Conservation (phyloP, 2,113 vertebrate genomes). For the Hypomesus transpacificus region DNA sequence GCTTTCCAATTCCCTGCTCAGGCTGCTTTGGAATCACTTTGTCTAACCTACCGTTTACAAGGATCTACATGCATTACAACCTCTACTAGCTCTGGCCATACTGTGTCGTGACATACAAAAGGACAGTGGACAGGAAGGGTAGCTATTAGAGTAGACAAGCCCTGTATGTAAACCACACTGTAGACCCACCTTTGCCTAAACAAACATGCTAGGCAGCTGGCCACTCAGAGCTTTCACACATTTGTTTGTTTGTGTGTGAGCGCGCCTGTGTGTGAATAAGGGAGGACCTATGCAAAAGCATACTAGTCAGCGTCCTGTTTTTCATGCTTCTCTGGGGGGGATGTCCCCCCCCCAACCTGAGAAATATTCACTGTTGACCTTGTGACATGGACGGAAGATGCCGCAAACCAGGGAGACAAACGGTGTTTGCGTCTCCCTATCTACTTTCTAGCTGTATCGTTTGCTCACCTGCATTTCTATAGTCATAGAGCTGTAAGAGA, state of each 20-base stretch:
- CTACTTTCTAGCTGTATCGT: constrained; percentile 11
- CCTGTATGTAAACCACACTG: constrained; percentile 53
- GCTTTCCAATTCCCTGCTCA: no score
- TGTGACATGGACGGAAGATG: constrained; percentile 20
- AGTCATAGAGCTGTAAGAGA: no score
- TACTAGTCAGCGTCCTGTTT: constrained; percentile 31
- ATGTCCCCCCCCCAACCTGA: constrained; percentile 26
- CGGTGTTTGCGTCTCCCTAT: no score
- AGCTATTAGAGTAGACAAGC: constrained; percentile 33
- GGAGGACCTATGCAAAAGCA: constrained; percentile 64
- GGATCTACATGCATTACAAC: no score
- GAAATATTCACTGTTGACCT: constrained; percentile 39
- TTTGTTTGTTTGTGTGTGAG: constrained; percentile 7
- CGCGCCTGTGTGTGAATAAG: constrained; percentile 30
- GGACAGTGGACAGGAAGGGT: no score
- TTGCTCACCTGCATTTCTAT: constrained; percentile 35
- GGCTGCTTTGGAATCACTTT: no score
- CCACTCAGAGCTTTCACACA: not conserved
- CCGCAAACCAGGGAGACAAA: constrained; percentile 34
- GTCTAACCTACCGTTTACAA: no score
- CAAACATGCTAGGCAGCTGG: constrained; percentile 48
- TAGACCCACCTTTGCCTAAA: constrained; percentile 59
- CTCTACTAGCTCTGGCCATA: no score
- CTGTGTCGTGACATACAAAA: no score
- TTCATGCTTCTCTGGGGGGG: constrained; percentile 22